A percentile compares a stretch with the other conserved stretches of the same genome.
These are phyloP conservation scores for Aelia acuminata DNA, from an alignment of 2,888 invertebrate genomes.

Conservation along the genomic window DNA sequence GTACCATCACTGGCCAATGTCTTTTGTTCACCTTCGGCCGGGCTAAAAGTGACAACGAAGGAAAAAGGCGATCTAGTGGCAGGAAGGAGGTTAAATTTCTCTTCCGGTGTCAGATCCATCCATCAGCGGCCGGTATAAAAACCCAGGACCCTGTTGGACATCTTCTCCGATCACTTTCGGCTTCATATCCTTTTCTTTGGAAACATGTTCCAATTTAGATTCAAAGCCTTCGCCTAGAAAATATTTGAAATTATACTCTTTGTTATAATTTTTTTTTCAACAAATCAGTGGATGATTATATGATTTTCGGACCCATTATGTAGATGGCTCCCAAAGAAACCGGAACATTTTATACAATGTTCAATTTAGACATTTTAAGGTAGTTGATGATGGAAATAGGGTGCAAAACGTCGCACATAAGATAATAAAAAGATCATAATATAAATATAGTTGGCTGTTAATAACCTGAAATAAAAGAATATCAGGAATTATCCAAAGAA, in stretches of 20 bases:
- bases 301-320: too few species aligned
- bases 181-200: not conserved
- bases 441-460: too few species aligned
- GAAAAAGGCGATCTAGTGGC: not conserved
- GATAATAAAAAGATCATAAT: too few species aligned
- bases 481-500: too few species aligned
- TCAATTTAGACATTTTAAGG: too few species aligned
- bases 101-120: not conserved
- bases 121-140: not conserved
- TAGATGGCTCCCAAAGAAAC: too few species aligned
- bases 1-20: not conserved
- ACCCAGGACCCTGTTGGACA: not conserved
- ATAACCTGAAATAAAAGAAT: too few species aligned
- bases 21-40: not conserved
- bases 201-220: not conserved
- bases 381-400: too few species aligned
- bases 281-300: too few species aligned
- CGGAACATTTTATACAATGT: too few species aligned
- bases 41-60: not conserved
- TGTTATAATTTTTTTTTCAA: too few species aligned
- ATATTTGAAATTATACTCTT: not conserved
- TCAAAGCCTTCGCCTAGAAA: not conserved
- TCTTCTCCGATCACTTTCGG: not conserved
- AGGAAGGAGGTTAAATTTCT: conserved; percentile 28
- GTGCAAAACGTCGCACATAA: too few species aligned